Conservation (phyloP, 1,140 invertebrate species). For the Ostrea denselamellosa region DNA sequence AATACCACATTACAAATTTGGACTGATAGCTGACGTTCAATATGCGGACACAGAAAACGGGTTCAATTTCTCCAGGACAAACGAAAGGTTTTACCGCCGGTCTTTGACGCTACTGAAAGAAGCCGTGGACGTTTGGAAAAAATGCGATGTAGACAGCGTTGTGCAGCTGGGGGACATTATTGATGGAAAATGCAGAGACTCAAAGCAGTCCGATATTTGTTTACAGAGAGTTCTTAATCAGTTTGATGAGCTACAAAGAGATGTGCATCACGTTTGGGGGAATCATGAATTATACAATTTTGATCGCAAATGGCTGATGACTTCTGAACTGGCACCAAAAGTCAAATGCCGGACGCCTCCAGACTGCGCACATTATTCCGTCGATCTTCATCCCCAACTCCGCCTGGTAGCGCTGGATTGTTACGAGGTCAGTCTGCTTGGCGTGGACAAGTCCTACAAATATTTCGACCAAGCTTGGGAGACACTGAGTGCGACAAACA, state of each 20-base stretch:
- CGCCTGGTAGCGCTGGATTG: conserved; percentile 75
- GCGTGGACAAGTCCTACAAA: conserved; percentile 58
- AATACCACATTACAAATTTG: conserved; percentile 66
- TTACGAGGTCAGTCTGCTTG: conserved; percentile 76
- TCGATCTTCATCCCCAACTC: conserved; percentile 64
- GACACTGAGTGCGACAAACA: conserved; percentile 64
- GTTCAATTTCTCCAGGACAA: conserved; percentile 70
- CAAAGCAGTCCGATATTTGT: conserved; percentile 49
- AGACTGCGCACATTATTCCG: conserved; percentile 70
- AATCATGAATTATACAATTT: conserved; percentile 80
- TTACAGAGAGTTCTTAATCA: conserved; percentile 57
- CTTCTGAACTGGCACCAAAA: conserved; percentile 50
- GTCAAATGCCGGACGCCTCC: conserved; percentile 34
- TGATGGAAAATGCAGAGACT: conserved; percentile 72
- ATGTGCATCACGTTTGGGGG: conserved; percentile 75
- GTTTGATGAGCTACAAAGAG: conserved; percentile 63
- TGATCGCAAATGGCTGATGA: conserved; percentile 62
- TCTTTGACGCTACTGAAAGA: conserved; percentile 70
- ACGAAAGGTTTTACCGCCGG: conserved; percentile 73
- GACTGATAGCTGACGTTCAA: conserved; percentile 77
- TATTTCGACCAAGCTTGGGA: conserved; percentile 58
- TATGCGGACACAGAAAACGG: conserved; percentile 77
- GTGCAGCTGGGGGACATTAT: conserved; percentile 78
- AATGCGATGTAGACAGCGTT: conserved; percentile 68
- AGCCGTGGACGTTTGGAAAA: conserved; percentile 74